These are phyloP conservation scores for Parazoanthus atlanticus DNA, from an alignment of 92 coral and sea anemone genomes.

Conservation along the genomic window DNA sequence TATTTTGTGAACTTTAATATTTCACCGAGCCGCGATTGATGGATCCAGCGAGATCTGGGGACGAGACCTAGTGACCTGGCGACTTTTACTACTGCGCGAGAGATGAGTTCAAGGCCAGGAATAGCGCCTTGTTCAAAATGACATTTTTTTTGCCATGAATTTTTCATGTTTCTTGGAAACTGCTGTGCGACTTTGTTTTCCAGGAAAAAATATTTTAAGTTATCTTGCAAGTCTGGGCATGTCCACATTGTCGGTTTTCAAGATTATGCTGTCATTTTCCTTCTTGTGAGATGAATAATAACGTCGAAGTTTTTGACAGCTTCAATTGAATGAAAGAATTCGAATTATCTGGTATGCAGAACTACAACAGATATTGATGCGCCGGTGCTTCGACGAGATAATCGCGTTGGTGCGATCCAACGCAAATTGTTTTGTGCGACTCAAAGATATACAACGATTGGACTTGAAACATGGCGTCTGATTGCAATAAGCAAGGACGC, in stretches of 20 bases:
- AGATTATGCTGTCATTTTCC: not conserved
- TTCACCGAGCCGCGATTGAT: too few species aligned
- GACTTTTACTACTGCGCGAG: not conserved
- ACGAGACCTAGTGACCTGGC: not conserved
- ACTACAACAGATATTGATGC: too few species aligned
- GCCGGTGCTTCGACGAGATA: not conserved
- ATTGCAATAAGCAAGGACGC: not conserved
- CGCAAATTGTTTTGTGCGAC: not conserved
- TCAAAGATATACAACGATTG: not conserved
- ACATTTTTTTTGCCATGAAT: not conserved
- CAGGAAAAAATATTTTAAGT: not conserved
- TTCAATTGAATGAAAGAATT: too few species aligned
- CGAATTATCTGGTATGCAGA: too few species aligned
- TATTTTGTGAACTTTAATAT: too few species aligned
- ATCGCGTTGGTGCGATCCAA: not conserved
- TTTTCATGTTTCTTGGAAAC: conserved; percentile 39
- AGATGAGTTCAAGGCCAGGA: not conserved
- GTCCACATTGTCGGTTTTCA: not conserved
- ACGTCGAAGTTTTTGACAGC: not conserved
- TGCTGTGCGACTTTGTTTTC: not conserved
- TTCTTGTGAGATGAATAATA: not conserved
- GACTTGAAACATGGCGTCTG: conserved; percentile 18
- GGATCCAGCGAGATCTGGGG: too few species aligned
- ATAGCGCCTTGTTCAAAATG: conserved; percentile 32
- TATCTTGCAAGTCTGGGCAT: not conserved